phyloP scores from a whole-genome alignment of 2,888 invertebrate genomes.

The Spodoptera littoralis region DNA sequence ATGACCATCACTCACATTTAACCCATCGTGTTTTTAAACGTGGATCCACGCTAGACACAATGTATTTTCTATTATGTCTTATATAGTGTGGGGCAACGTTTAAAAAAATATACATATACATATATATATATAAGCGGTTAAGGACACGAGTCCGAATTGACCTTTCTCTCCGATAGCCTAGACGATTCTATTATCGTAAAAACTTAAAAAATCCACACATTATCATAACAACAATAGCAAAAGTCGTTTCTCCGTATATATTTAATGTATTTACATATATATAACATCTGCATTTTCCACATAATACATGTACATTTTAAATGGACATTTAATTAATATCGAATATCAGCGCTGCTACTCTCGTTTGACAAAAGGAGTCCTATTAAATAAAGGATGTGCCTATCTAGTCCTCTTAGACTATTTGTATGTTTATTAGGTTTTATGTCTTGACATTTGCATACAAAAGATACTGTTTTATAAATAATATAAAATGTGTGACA shows the following conservation, averaged over 20 bases:
- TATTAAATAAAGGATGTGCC: slow-evolving; percentile 8
- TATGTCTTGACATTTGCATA: slow-evolving; percentile 8
- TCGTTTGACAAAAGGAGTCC: slow-evolving; percentile 9
- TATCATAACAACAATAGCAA: slow-evolving; percentile 23
- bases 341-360: slow-evolving; percentile 2
- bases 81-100: too few relatives aligned
- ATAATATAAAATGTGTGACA: not conserved
- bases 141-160: not conserved
- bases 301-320: slow-evolving; percentile 36
- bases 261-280: slow-evolving; percentile 13
- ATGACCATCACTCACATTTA: slow-evolving; percentile 16
- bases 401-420: slow-evolving; percentile 4
- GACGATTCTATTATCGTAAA: slow-evolving; percentile 2
- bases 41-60: too few relatives aligned
- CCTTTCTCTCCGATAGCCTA: slow-evolving; percentile 2
- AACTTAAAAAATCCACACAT: not conserved
- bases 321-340: slow-evolving; percentile 26
- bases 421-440: not conserved
- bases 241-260: slow-evolving; percentile 6
- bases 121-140: too few relatives aligned
- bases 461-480: not conserved
- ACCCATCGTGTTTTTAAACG: too few relatives aligned
- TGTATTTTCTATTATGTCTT: too few relatives aligned
- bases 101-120: too few relatives aligned
- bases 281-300: slow-evolving; percentile 4